Percentiles rank a stretch among this genome's conserved stretches.
phyloP scores from a whole-genome alignment of 2,797 vertebrate genomes.

The Oceanodroma leucorhoa region DNA sequence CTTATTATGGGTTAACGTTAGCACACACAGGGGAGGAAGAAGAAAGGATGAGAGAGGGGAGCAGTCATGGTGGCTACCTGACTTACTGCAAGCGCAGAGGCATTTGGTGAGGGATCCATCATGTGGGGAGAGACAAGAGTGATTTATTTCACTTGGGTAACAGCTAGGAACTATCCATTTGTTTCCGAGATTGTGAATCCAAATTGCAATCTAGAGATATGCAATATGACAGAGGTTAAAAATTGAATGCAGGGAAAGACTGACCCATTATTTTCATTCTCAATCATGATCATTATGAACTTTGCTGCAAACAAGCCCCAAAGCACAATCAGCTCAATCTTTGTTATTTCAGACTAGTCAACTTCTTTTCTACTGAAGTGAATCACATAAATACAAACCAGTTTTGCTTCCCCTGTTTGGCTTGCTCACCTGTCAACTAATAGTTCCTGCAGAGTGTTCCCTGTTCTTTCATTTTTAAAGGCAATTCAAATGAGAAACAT shows the following conservation, averaged over 20 bases:
- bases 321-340: not conserved
- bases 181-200: not conserved
- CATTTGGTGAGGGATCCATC: fast-evolving
- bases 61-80: not conserved
- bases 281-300: not conserved
- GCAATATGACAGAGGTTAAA: not conserved
- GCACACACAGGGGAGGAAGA: not conserved
- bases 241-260: not conserved
- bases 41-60: not conserved
- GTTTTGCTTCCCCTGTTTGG: not conserved
- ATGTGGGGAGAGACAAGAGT: not conserved
- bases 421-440: fast-evolving
- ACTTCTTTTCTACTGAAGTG: not conserved
- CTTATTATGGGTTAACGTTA: not conserved
- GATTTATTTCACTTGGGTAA: not conserved
- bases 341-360: not conserved
- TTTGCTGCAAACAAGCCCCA: not conserved
- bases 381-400: not conserved
- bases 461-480: not conserved
- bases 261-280: not conserved
- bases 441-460: not conserved
- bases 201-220: not conserved
- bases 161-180: not conserved
- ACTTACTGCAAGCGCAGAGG: not conserved
- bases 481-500: not conserved